Evolutionary conservation across 2,888 invertebrate genomes (phyloP), one percentile per base, ranked within the genome.

Genomic region (Scaptomyza parva): DNA sequence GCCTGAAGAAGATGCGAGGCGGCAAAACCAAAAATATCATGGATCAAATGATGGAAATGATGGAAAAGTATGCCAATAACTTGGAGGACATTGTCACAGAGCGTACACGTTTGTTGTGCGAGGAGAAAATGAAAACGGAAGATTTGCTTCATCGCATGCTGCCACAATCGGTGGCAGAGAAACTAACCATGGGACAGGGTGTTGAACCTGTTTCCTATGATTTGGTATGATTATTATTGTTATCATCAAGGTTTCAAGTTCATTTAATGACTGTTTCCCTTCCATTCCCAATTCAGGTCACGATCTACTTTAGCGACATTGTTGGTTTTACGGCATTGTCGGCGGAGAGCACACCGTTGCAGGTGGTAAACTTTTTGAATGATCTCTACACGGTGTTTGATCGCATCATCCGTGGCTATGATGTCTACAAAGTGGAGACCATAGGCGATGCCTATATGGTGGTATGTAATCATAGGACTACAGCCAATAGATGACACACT

Each of bases 41-140:
- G 97, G 98, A 98, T 92, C 97, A 98, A 93, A 97, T 98, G 97
- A 97, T 98, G 96, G 96, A 96, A 86, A 97, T 98, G 97, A 97
- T 98, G 97, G 98, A 97, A 91, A 97, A 97, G 89, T 98, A 98
- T 92, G 97, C 98, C 62, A 96, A 97, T 92, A 97, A 98, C 93
- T 94, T 98, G 92, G 98, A 98, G 92, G 97, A 97, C 92, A 94
- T 98, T 92, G 98, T 98, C 90, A 96, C 94, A 88, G 97, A 98
- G 92, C 94, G 98, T 88, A 98, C 98, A 74, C 94, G 96, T 90
- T 94, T 97, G 89, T 93, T 98, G 88, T 95, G 95, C 89, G 97
- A 97, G 92, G 98, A 98, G 91, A 98, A 98, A 91, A 95, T 96
- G 92, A 97, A 98, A 93, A 97, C 97, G 17, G 96, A 98, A 93